These are phyloP conservation scores for Taurulus bubalis DNA, from an alignment of 2,113 vertebrate genomes.

Conservation along the genomic window DNA sequence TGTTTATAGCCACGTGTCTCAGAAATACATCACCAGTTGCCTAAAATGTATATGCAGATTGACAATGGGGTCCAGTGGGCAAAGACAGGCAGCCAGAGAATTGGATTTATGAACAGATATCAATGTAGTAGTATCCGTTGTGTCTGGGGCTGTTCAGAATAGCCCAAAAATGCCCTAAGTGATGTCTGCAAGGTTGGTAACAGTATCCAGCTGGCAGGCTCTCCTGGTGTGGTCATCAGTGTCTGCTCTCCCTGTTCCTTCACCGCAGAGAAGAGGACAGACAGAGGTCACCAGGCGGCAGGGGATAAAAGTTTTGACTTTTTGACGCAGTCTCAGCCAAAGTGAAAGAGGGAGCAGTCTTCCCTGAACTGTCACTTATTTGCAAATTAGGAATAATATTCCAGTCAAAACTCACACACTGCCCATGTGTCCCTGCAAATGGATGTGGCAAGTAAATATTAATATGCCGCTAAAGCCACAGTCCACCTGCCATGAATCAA, in stretches of 20 bases:
- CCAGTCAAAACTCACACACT: slow-evolving; percentile 1
- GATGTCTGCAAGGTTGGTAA: slow-evolving; percentile 56
- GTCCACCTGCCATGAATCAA: slow-evolving; percentile 49
- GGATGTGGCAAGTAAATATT: slow-evolving; percentile 30
- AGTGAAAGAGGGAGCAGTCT: neutral
- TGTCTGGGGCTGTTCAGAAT: slow-evolving; percentile 64
- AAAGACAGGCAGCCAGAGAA: slow-evolving; percentile 9
- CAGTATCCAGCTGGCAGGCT: slow-evolving; percentile 56
- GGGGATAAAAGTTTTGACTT: slow-evolving; percentile 19
- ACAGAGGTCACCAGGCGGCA: slow-evolving; percentile 51
- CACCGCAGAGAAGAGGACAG: slow-evolving; percentile 48
- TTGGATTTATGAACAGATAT: slow-evolving; percentile 41
- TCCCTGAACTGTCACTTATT: slow-evolving; percentile 22
- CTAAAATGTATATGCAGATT: neutral
- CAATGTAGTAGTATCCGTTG: slow-evolving; percentile 31
- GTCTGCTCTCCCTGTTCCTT: slow-evolving; percentile 42
- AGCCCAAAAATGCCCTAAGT: slow-evolving; percentile 56
- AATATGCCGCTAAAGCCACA: slow-evolving; percentile 16
- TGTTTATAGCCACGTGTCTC: neutral
- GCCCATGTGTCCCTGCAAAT: slow-evolving; percentile 9
- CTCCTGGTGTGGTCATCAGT: slow-evolving; percentile 52
- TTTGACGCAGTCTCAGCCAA: slow-evolving; percentile 18
- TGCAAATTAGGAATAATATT: slow-evolving; percentile 29
- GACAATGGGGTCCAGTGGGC: slow-evolving; percentile 6
- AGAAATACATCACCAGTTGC: neutral